Percentiles rank a stretch among this genome's conserved stretches.
Evolutionary conservation across 2,888 invertebrate species (phyloP).

Genomic region (Pseudococcus longispinus): DNA sequence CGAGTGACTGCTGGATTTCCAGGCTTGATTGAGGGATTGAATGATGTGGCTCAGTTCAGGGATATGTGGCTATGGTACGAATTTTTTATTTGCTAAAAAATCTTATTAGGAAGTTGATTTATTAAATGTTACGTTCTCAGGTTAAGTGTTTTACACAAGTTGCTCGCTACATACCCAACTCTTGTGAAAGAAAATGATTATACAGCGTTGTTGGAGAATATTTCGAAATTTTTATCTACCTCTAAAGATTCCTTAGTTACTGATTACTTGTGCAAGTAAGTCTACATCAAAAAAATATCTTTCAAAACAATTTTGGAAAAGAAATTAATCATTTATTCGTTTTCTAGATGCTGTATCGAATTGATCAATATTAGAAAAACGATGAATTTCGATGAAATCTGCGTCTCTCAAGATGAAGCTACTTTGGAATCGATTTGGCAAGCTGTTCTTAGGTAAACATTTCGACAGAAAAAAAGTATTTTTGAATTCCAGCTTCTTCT

Average conservation of each 20-base stretch:
- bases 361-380: conserved; percentile 62
- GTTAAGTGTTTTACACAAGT: conserved; percentile 58
- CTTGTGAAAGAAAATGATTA: conserved; percentile 61
- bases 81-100: background rate
- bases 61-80: conserved; percentile 58
- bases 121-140: conserved; percentile 42
- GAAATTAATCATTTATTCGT: background rate
- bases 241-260: conserved; percentile 62
- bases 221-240: conserved; percentile 62
- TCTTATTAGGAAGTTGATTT: too few relatives aligned
- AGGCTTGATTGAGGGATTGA: conserved; percentile 52
- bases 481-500: background rate
- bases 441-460: conserved; percentile 63
- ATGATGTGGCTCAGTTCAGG: background rate
- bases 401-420: conserved; percentile 60
- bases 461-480: background rate
- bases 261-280: conserved; percentile 61
- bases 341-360: conserved; percentile 59
- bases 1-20: conserved; percentile 56
- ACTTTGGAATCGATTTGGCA: conserved; percentile 64
- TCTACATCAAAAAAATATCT: conserved; percentile 29
- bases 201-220: conserved; percentile 62
- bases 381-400: conserved; percentile 57
- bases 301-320: background rate
- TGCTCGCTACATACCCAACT: conserved; percentile 57